phyloP scores from a whole-genome alignment of 1,140 invertebrate species.

The Drosophila kepulauana region DNA sequence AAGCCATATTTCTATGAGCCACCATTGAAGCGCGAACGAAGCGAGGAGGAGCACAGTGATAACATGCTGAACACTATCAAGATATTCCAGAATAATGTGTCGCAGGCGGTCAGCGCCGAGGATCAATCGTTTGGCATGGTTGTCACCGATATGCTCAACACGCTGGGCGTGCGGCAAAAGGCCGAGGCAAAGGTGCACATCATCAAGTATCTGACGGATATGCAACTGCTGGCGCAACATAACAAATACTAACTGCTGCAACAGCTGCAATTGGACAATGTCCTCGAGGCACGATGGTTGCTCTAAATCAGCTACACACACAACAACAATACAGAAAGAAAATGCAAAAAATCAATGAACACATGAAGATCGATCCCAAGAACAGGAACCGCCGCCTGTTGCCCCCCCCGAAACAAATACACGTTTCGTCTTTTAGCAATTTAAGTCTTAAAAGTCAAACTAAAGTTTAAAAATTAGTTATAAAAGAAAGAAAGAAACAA shows the following conservation, averaged over 20 bases:
- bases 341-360: conserved; percentile 8
- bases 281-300: conserved; percentile 52
- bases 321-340: conserved; percentile 26
- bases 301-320: conserved; percentile 43
- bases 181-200: conserved; percentile 82
- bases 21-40: conserved; percentile 75
- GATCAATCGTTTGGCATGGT: conserved; percentile 83
- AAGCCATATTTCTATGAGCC: conserved; percentile 83
- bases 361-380: conserved; percentile 21
- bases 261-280: conserved; percentile 67
- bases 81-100: conserved; percentile 81
- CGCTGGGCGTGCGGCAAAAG: conserved; percentile 80
- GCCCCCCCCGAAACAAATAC: conserved; percentile 19
- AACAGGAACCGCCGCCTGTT: conserved; percentile 31
- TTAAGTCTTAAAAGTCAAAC: conserved; percentile 81
- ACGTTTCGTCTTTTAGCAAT: conserved; percentile 53
- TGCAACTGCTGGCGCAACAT: conserved; percentile 82
- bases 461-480: conserved; percentile 70
- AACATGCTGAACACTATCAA: conserved; percentile 82
- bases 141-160: conserved; percentile 83
- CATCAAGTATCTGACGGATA: conserved; percentile 83
- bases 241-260: conserved; percentile 83
- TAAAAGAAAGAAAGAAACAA: conserved; percentile 26
- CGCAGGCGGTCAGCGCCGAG: conserved; percentile 80
- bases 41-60: conserved; percentile 80